These are phyloP conservation scores for Urocyon cinereoargenteus DNA, from an alignment of 2,797 vertebrate species.

Conservation along the genomic window DNA sequence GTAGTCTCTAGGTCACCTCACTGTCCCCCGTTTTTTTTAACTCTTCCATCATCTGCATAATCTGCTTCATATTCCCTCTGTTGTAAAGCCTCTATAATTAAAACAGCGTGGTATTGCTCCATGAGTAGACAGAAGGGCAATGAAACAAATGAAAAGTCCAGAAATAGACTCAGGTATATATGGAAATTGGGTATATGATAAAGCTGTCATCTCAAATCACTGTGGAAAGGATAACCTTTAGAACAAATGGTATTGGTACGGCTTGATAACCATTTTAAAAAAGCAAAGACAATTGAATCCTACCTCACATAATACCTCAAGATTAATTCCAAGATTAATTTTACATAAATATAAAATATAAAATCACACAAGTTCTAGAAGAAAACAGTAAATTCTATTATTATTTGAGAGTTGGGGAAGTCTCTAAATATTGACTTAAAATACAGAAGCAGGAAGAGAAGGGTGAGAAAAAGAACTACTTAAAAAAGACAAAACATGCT, in stretches of 20 bases:
- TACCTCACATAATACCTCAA: neutral
- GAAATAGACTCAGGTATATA: conserved; percentile 60
- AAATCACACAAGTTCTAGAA: conserved; percentile 22
- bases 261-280: conserved; percentile 4
- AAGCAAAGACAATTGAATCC: conserved; percentile 29
- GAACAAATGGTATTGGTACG: neutral
- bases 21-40: neutral
- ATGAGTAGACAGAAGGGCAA: conserved; percentile 5
- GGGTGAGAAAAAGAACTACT: neutral
- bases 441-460: neutral
- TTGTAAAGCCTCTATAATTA: conserved; percentile 46
- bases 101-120: neutral
- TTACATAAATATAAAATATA: conserved; percentile 47
- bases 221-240: conserved; percentile 49
- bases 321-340: conserved; percentile 29
- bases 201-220: conserved; percentile 34
- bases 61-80: neutral
- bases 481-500: neutral
- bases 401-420: neutral
- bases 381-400: conserved; percentile 30
- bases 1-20: neutral
- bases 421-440: conserved; percentile 42
- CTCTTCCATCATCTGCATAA: neutral
- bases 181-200: conserved; percentile 57
- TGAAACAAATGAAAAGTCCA: neutral